Percentiles rank a stretch among this genome's conserved stretches.
These are phyloP conservation scores for Gymnoscopelus braueri DNA, from an alignment of 2,797 vertebrate genomes.

Conservation along the genomic window DNA sequence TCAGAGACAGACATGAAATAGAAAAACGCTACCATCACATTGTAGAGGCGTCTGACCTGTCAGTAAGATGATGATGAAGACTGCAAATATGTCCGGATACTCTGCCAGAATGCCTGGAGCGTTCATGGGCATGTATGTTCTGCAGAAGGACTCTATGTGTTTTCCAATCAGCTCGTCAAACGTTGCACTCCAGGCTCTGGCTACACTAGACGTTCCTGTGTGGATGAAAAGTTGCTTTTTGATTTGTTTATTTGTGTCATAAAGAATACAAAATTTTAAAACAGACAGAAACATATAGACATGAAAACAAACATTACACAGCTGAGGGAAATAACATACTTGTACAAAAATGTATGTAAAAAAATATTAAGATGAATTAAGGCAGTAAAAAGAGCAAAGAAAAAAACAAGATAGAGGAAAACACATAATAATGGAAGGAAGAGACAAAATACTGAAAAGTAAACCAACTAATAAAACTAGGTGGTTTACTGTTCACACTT, in stretches of 20 bases:
- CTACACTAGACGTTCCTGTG: slow-evolving; percentile 94
- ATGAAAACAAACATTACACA: too few species aligned
- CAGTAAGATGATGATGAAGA: slow-evolving; percentile 90
- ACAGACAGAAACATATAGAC: too few species aligned
- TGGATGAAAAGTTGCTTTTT: neutral
- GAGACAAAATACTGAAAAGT: too few species aligned
- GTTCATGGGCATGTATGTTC: slow-evolving; percentile 84
- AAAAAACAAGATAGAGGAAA: too few species aligned
- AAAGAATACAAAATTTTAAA: too few species aligned
- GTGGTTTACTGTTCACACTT: too few species aligned
- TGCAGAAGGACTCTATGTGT: slow-evolving; percentile 85
- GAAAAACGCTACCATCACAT: neutral
- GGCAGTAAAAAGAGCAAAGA: too few species aligned
- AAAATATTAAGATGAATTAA: too few species aligned
- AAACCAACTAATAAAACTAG: neutral
- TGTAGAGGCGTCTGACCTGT: slow-evolving; percentile 80
- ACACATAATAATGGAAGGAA: too few species aligned
- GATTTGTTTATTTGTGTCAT: too few species aligned
- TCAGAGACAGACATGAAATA: neutral
- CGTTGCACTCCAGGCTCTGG: slow-evolving; percentile 93
- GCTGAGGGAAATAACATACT: too few species aligned
- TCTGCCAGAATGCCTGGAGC: slow-evolving; percentile 87
- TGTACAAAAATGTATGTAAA: too few species aligned
- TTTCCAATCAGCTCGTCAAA: slow-evolving; percentile 93
- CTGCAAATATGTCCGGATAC: slow-evolving; percentile 93